Conservation (phyloP, 2,888 invertebrate genomes). For the Plagodis pulveraria region DNA sequence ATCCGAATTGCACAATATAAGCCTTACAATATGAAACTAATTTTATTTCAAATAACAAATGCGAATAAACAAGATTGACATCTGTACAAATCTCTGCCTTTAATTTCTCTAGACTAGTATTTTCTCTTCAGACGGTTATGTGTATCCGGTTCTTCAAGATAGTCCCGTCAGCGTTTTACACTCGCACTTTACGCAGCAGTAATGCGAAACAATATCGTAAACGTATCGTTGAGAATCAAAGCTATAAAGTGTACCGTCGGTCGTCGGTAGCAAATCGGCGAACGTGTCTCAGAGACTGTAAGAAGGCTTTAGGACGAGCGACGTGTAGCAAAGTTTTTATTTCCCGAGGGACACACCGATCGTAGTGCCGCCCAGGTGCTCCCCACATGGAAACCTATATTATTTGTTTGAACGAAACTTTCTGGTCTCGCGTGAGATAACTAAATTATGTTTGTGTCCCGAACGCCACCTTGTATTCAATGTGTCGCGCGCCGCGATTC, state of each 20-base stretch:
- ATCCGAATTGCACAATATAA: too few species aligned
- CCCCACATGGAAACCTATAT: slow-evolving; percentile 81
- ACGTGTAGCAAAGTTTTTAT: slow-evolving; percentile 85
- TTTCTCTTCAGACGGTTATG: slow-evolving; percentile 9
- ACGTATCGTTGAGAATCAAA: slow-evolving; percentile 80
- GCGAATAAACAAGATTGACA: too few species aligned
- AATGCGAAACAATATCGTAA: slow-evolving; percentile 79
- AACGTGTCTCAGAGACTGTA: slow-evolving; percentile 76
- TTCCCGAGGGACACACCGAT: slow-evolving; percentile 83
- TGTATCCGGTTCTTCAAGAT: slow-evolving; percentile 10
- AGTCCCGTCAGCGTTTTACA: slow-evolving; percentile 49
- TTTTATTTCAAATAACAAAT: too few species aligned
- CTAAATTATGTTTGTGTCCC: slow-evolving; percentile 80
- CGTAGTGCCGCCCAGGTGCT: slow-evolving; percentile 81
- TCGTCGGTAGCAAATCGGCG: slow-evolving; percentile 76
- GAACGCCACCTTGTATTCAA: slow-evolving; percentile 72
- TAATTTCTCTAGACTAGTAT: background rate
- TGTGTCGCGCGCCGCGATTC: slow-evolving; percentile 54
- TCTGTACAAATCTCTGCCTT: too few species aligned
- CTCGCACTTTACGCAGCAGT: slow-evolving; percentile 63
- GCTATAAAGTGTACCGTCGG: slow-evolving; percentile 75
- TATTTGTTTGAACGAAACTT: slow-evolving; percentile 83
- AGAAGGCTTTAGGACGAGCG: slow-evolving; percentile 82
- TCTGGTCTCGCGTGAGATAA: slow-evolving; percentile 81
- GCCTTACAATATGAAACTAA: too few species aligned